Evolutionary conservation across 2,113 vertebrate genomes (phyloP).

Genomic region (Patagioenas fasciata): DNA sequence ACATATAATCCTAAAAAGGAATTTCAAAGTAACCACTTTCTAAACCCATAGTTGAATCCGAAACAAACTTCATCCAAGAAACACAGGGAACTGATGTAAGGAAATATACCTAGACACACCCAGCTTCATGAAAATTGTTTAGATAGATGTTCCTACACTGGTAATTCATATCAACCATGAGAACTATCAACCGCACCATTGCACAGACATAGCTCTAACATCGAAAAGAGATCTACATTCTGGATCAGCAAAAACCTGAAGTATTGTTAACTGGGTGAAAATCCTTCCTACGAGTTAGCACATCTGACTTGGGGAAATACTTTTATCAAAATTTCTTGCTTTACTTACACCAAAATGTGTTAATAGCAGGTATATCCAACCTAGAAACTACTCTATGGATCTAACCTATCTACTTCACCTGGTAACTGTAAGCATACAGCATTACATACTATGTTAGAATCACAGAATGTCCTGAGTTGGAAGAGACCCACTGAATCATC

Average conservation of each 20-base stretch:
- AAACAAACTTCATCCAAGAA: neutral
- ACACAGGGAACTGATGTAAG: neutral
- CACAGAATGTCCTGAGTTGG: no score
- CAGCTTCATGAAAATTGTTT: neutral
- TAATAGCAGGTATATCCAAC: fast-evolving
- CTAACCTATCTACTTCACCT: neutral
- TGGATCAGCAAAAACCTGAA: neutral
- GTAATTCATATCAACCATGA: fast-evolving
- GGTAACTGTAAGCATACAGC: fast-evolving
- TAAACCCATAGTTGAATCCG: neutral
- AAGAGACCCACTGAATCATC: no score
- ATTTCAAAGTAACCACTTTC: neutral
- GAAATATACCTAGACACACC: neutral
- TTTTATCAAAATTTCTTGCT: neutral
- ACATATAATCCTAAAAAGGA: neutral
- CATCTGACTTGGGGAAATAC: neutral
- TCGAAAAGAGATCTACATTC: fast-evolving
- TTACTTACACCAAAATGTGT: neutral
- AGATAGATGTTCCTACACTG: neutral
- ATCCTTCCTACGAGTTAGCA: neutral
- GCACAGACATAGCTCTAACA: neutral
- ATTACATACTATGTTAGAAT: fast-evolving
- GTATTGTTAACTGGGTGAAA: neutral
- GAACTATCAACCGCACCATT: no score
- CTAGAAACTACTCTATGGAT: fast-evolving